Evolutionary conservation across 2,113 vertebrate species (phyloP).

Genomic region (Sinosuthora webbiana): DNA sequence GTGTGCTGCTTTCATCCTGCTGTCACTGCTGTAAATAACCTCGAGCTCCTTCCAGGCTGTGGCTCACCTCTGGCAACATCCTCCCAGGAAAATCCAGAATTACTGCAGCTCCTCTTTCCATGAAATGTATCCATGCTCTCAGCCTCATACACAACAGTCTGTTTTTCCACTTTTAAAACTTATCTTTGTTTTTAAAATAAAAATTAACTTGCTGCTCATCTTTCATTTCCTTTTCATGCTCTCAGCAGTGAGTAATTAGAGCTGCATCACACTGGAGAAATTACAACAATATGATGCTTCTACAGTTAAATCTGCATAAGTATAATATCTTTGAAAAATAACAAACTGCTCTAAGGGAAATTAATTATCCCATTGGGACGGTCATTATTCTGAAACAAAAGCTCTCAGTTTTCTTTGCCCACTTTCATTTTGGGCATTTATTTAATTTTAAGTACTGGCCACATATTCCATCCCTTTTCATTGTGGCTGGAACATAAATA

Average conservation of each 20-base stretch:
- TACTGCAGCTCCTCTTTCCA: background rate
- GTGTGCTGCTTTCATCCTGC: background rate
- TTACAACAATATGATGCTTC: slow-evolving; percentile 13
- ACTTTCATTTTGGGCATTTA: background rate
- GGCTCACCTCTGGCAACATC: background rate
- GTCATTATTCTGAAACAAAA: slow-evolving; percentile 12
- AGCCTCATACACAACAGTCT: background rate
- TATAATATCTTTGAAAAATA: slow-evolving; percentile 47
- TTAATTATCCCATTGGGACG: slow-evolving; percentile 44
- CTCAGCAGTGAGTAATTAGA: slow-evolving; percentile 33
- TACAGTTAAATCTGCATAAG: slow-evolving; percentile 29
- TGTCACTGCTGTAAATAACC: background rate
- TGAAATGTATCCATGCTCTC: fast-evolving
- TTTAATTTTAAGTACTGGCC: background rate
- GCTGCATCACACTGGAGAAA: background rate
- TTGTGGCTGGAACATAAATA: slow-evolving; percentile 3
- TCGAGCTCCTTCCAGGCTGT: background rate
- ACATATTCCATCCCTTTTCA: background rate
- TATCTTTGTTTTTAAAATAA: background rate
- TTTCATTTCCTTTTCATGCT: slow-evolving; percentile 21
- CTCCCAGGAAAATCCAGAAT: fast-evolving
- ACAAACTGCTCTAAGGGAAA: slow-evolving; percentile 21
- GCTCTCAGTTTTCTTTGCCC: background rate
- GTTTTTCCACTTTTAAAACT: background rate
- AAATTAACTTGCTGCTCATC: background rate